Evolutionary conservation across 1,140 invertebrate species (phyloP), one percentile per base, ranked within the genome.

Genomic region (Halesus radiatus): DNA sequence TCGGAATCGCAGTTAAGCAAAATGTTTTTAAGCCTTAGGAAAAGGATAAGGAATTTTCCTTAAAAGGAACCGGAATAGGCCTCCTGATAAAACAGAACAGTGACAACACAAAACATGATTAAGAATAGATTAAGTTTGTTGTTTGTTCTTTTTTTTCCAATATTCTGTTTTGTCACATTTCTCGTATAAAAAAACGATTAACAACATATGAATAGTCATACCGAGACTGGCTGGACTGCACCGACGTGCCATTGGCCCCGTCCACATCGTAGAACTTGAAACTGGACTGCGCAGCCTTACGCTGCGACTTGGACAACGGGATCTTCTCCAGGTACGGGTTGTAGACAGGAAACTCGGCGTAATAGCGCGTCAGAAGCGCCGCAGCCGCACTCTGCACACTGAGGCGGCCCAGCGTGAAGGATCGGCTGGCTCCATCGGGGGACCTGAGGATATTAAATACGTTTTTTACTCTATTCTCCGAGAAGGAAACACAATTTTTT

Each of bases 181-280:
- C n/a, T n/a, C n/a, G n/a, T n/a, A n/a, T n/a, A n/a, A n/a, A n/a
- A n/a, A n/a, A n/a, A n/a, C n/a, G n/a, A 20, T 5, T 56, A 18
- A 3, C 3, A 10, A 60, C 16, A 60, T 23, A 29, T 29, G 2
- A 29, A 29, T 29, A 29, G 7, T 23, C 58, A 23, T 52, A 90
- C 85, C 91, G 90, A 84, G 90, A 90, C 82, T 93, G 92, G 20
- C 92, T 92, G 58, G 93, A 91, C 75, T 94, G 93, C 80, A 93
- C 90, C 66, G 92, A 92, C n/a, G 93, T 90, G 82, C 92, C 94
- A 53, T 94, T 93, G 16, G 92, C 91, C 18, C 94, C 96, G 86
- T 99, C 98, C 0, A 99, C 96, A 87, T 99, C 97, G 88, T 99
- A 99, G 87, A 98, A 98, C 86, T 99, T 99, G 84, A 98, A 98